Conservation (phyloP, 2,113 vertebrate genomes). For the Ceyx cyanopectus region DNA sequence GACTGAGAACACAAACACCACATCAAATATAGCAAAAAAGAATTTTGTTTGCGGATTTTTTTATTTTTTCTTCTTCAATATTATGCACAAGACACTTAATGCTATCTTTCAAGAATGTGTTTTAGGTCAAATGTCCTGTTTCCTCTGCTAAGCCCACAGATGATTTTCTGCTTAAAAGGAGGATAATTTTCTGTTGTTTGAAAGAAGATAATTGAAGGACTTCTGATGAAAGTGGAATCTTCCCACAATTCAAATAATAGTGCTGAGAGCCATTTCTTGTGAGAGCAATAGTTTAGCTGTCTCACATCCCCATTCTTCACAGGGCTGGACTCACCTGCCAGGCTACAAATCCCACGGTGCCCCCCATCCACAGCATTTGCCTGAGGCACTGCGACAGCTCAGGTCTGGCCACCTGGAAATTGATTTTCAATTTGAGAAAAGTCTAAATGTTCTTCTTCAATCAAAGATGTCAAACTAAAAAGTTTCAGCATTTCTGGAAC, state of each 20-base stretch:
- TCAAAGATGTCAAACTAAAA: slow-evolving; percentile 40
- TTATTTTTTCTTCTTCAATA: background rate
- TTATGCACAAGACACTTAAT: background rate
- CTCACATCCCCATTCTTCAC: slow-evolving; percentile 23
- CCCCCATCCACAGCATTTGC: slow-evolving; percentile 17
- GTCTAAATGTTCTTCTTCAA: slow-evolving; percentile 53
- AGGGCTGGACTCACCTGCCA: slow-evolving; percentile 15
- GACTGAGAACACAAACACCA: background rate
- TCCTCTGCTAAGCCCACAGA: background rate
- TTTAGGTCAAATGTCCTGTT: background rate
- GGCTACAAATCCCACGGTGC: slow-evolving; percentile 35
- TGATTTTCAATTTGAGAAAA: slow-evolving; percentile 51
- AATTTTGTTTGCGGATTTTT: background rate
- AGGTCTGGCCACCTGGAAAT: slow-evolving; percentile 8
- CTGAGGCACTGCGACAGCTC: slow-evolving; percentile 6
- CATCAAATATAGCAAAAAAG: background rate
- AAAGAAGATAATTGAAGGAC: slow-evolving; percentile 20
- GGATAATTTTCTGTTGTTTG: slow-evolving; percentile 33
- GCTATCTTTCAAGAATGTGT: background rate
- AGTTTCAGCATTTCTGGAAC: slow-evolving; percentile 4
- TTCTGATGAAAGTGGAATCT: slow-evolving; percentile 12
- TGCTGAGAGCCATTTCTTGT: slow-evolving; percentile 54
- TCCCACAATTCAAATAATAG: slow-evolving; percentile 19
- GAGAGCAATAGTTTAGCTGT: slow-evolving; percentile 42
- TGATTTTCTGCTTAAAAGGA: slow-evolving; percentile 3